These are phyloP conservation scores for Pediacus dermestoides DNA, from an alignment of 2,888 invertebrate species.

Conservation along the genomic window DNA sequence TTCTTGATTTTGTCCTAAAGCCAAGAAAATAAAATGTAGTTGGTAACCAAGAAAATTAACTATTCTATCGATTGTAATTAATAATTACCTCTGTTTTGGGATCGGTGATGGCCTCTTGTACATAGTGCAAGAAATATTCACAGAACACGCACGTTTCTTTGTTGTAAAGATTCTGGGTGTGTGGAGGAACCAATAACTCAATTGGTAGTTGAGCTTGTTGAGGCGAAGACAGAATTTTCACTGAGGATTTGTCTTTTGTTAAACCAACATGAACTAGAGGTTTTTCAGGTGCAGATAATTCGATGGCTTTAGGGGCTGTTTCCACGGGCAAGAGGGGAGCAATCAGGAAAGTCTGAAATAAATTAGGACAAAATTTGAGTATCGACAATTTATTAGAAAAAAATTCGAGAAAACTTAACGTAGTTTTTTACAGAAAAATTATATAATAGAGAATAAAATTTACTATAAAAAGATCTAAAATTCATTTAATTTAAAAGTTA, in stretches of 20 bases:
- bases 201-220: conserved; percentile 53
- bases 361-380: conserved; percentile 4
- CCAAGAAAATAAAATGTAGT: conserved; percentile 48
- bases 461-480: too few species aligned
- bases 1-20: conserved; percentile 65
- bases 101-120: conserved; percentile 70
- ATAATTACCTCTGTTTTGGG: conserved; percentile 61
- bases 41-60: conserved; percentile 71
- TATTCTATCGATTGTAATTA: too few species aligned
- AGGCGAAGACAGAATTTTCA: conserved; percentile 23
- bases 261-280: conserved; percentile 20
- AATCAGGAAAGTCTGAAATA: conserved; percentile 11
- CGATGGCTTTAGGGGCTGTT: conserved; percentile 45
- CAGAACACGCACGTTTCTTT: conserved; percentile 71
- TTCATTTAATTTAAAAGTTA: too few species aligned
- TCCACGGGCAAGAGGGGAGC: conserved; percentile 57
- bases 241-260: conserved; percentile 29
- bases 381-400: too few species aligned
- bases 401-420: background rate
- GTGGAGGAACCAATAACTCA: conserved; percentile 50
- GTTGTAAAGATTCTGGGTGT: conserved; percentile 42
- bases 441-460: too few species aligned
- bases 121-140: conserved; percentile 75
- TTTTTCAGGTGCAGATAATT: conserved; percentile 9
- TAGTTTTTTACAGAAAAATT: too few species aligned